Evolutionary conservation across 2,797 vertebrate species (phyloP), one percentile per base, ranked within the genome.

Genomic region (Cossypha caffra): DNA sequence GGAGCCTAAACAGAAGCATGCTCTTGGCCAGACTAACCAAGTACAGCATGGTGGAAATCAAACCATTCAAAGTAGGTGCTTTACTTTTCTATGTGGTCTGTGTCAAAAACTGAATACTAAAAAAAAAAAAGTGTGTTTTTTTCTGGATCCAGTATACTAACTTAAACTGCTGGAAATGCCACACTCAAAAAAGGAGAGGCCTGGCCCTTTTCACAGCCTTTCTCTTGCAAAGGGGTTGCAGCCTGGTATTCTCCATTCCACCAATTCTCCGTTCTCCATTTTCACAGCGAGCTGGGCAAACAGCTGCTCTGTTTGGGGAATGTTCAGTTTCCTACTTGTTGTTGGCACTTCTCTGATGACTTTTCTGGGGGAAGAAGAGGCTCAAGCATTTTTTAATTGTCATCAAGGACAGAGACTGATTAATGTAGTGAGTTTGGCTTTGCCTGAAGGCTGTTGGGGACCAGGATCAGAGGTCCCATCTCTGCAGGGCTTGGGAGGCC

Each of bases 81-180:
- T 80, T 68, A 37, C 7, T 33, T 62, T n/a, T 23, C 29, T 11
- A 5, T 47, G 38, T 54, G n/a, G 26, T 84, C 24, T 0, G 0
- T 47, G 25, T 71, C 16, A 81, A 71, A 88, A 76, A 16, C 13
- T 40, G 17, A 55, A 26, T 40, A 33, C 1, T 2, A 62, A 77
- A 63, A 33, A 7, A 62, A 77, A 33, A 7, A 23, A 6, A 48
- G 3, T 4, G 3, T 3, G 1, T 0, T 33, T 68, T 51, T 55
- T 66, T 13, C 48, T 75, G 37, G 5, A 61, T 58, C 13, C 47
- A 7, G 6, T 20, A 13, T 45, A 12, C 15, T 19, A 43, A 29
- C 10, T 40, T 67, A 61, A 57, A 68, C 15, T 47, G 13, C 13
- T 61, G 16, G 9, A 89, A 87, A 48, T 0, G 1, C 33, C 12